Evolutionary conservation across 2,797 vertebrate genomes (phyloP).

Genomic region (Nyctalus aviator): DNA sequence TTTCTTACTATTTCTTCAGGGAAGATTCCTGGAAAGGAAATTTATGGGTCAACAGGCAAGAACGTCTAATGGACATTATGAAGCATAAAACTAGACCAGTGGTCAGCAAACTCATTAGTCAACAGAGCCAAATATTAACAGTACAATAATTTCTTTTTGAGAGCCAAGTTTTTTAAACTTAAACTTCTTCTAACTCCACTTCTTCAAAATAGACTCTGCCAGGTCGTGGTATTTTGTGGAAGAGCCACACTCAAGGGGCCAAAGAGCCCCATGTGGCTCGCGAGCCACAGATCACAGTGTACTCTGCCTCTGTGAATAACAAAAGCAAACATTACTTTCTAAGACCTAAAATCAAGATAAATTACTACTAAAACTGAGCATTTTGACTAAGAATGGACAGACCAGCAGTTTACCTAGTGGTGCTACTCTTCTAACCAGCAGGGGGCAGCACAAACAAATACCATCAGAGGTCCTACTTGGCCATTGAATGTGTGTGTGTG

Average conservation of each 20-base stretch:
- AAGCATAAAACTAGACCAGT: slow-evolving; percentile 26
- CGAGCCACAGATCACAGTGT: neutral
- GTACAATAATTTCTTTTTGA: too few species aligned
- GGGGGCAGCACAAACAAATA: slow-evolving; percentile 70
- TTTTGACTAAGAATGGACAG: neutral
- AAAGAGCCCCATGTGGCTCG: too few species aligned
- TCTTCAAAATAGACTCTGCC: too few species aligned
- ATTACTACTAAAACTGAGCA: neutral
- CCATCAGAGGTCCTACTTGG: neutral
- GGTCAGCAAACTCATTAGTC: too few species aligned
- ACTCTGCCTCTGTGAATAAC: slow-evolving; percentile 31
- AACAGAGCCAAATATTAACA: too few species aligned
- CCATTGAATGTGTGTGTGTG: neutral
- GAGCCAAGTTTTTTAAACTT: too few species aligned
- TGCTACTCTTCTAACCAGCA: slow-evolving; percentile 55
- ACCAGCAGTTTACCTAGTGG: neutral
- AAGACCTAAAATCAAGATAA: slow-evolving; percentile 46
- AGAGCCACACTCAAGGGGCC: too few species aligned
- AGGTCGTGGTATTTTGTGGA: too few species aligned
- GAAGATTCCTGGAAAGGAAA: slow-evolving; percentile 54
- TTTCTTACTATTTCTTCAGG: slow-evolving; percentile 30
- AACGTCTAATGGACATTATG: neutral
- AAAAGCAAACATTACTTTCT: neutral
- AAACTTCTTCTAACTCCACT: too few species aligned
- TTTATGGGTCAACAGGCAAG: slow-evolving; percentile 7